Evolutionary conservation across 2,113 vertebrate genomes (phyloP).

Genomic region (Myotis lucifugus): DNA sequence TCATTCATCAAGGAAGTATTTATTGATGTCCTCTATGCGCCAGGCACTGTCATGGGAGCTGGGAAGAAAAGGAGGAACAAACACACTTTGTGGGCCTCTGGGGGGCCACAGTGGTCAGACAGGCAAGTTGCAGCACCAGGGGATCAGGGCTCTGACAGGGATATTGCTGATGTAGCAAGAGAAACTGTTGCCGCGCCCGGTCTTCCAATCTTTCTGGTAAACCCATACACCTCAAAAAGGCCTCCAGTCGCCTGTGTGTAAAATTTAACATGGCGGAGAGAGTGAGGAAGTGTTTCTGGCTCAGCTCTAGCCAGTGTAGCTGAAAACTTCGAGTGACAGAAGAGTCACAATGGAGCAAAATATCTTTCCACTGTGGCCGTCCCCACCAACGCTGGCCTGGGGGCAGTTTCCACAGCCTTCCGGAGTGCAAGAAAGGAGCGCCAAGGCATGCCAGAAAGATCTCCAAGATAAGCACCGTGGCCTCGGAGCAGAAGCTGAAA

Average conservation of each 20-base stretch:
- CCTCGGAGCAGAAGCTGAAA: not conserved
- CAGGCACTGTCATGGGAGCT: not conserved
- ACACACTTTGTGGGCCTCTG: not conserved
- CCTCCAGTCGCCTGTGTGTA: not conserved
- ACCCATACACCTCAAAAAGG: not conserved
- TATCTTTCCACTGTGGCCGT: not conserved
- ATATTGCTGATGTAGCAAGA: not conserved
- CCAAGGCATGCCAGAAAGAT: not conserved
- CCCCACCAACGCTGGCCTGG: not conserved
- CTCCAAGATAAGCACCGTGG: not conserved
- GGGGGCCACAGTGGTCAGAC: not conserved
- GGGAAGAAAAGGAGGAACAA: not conserved
- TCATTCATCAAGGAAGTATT: not conserved
- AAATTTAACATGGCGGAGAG: not conserved
- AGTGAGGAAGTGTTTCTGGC: not conserved
- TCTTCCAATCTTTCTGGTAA: not conserved
- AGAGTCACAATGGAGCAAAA: not conserved
- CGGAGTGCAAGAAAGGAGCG: not conserved
- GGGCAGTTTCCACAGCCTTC: not conserved
- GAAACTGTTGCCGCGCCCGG: not conserved
- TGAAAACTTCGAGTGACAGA: not conserved
- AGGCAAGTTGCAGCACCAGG: not conserved
- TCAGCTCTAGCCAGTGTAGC: not conserved
- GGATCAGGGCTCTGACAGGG: not conserved
- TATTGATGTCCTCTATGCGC: not conserved